Conservation (phyloP, 2,113 vertebrate species). For the Psilopsiagon aurifrons region DNA sequence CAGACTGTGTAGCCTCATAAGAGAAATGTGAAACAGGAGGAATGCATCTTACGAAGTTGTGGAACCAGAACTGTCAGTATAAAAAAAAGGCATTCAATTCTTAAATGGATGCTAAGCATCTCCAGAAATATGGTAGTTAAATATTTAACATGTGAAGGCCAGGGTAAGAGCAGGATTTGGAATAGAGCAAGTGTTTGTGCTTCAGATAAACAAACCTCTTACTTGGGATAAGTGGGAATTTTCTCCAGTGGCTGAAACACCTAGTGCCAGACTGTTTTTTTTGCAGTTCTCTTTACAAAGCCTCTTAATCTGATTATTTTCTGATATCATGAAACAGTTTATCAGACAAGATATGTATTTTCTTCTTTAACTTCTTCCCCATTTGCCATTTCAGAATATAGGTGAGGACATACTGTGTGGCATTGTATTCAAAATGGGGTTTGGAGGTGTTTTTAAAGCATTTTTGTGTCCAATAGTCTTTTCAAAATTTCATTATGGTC, state of each 20-base stretch:
- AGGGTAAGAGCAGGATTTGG: background rate
- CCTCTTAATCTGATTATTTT: background rate
- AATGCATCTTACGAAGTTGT: background rate
- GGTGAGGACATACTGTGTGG: background rate
- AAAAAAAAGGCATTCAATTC: background rate
- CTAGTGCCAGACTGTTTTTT: background rate
- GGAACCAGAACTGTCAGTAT: background rate
- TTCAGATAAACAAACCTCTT: conserved; percentile 21
- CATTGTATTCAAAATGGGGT: background rate
- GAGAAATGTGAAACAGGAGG: background rate
- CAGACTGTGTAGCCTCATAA: background rate
- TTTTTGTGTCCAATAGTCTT: background rate
- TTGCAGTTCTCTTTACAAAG: background rate
- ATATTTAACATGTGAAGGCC: background rate
- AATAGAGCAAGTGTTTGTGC: background rate
- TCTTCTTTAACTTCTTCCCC: background rate
- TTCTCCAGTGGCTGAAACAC: background rate
- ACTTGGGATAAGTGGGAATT: background rate
- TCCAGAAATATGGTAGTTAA: background rate
- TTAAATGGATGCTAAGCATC: background rate
- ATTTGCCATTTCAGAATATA: background rate
- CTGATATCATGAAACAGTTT: background rate
- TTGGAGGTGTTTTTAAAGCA: background rate
- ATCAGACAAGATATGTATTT: background rate
- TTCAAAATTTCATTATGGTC: background rate